Conservation (phyloP, 2,888 invertebrate genomes). For the Polia nebulosa region DNA sequence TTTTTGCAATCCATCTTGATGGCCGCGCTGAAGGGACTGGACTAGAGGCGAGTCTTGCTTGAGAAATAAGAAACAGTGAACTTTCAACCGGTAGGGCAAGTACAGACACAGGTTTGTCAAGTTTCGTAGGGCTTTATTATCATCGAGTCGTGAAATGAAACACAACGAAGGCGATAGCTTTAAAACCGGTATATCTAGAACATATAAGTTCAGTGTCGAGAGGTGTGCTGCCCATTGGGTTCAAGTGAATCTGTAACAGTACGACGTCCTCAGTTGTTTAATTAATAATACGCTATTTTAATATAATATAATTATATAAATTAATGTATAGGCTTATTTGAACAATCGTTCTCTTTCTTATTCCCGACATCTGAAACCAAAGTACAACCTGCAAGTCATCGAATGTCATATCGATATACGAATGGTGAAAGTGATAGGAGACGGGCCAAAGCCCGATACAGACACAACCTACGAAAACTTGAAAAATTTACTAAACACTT, state of each 20-base stretch:
- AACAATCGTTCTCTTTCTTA: not conserved
- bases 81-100: conserved; percentile 52
- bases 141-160: conserved; percentile 53
- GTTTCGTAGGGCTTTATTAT: conserved; percentile 54
- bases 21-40: conserved; percentile 1
- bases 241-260: conserved; percentile 32
- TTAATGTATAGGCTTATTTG: too few relatives aligned
- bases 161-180: conserved; percentile 44
- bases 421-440: not conserved
- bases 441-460: not conserved
- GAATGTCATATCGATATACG: too few relatives aligned
- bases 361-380: not conserved
- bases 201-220: conserved; percentile 46
- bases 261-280: not conserved
- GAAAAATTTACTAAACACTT: not conserved
- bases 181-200: conserved; percentile 58
- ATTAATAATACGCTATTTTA: too few relatives aligned
- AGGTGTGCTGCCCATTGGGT: conserved; percentile 26
- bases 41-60: conserved; percentile 22
- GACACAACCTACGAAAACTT: not conserved
- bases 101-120: conserved; percentile 54
- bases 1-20: conserved; percentile 29
- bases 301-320: too few relatives aligned
- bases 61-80: conserved; percentile 56
- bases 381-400: too few relatives aligned